phyloP scores from a whole-genome alignment of 53 echinoderm and acorn worm genomes.

The Echinometra lucunter region DNA sequence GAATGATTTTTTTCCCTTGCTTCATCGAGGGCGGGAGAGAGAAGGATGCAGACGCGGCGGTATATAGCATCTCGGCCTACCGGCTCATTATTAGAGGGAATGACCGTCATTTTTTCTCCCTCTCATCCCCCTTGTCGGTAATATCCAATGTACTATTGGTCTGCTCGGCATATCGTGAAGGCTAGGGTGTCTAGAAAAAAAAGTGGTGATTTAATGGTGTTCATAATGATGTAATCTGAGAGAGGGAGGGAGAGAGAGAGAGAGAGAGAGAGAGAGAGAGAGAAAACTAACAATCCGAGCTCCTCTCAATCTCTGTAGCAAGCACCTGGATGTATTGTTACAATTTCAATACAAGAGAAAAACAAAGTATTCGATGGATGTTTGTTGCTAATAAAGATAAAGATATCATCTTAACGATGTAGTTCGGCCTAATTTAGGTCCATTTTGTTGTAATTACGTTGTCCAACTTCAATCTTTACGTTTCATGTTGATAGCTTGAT shows the following conservation, averaged over 20 bases:
- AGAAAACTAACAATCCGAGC: not conserved
- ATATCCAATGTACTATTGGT: slow-evolving; percentile 34
- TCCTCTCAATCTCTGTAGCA: not conserved
- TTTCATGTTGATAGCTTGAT: not conserved
- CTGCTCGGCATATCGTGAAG: not conserved
- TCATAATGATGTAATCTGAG: no score
- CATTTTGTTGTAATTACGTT: not conserved
- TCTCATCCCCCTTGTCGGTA: slow-evolving; percentile 11
- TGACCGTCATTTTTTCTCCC: slow-evolving; percentile 49
- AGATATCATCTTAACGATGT: not conserved
- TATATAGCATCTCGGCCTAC: slow-evolving; percentile 28
- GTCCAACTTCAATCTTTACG: not conserved
- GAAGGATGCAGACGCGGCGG: slow-evolving; percentile 27
- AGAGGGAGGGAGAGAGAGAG: no score
- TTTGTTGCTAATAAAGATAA: not conserved
- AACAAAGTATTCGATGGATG: not conserved
- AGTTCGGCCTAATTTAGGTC: not conserved
- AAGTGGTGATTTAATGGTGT: not conserved
- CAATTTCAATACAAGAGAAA: not conserved
- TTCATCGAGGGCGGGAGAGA: slow-evolving; percentile 28
- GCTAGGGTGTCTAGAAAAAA: slow-evolving; percentile 12
- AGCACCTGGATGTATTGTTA: not conserved
- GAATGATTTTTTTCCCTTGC: not conserved
- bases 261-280: no score
- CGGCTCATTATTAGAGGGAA: slow-evolving; percentile 53